Conservation (phyloP, 53 echinoderm and acorn worm species). For the Patiria pectinifera region DNA sequence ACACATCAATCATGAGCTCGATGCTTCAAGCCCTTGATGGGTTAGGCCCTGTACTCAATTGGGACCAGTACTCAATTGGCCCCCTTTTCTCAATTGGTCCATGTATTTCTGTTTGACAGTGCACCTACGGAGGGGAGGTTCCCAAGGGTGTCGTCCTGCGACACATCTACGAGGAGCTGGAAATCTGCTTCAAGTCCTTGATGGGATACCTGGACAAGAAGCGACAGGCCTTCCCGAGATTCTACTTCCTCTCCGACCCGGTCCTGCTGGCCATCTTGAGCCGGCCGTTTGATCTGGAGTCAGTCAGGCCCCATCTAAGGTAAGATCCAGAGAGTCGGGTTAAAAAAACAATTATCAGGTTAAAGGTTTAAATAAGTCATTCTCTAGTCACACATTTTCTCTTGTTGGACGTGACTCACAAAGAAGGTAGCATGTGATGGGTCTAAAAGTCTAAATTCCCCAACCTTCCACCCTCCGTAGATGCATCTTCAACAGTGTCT, state of each 20-base stretch:
- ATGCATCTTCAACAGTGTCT: slow-evolving; percentile 91
- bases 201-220: slow-evolving; percentile 99
- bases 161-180: slow-evolving; percentile 96
- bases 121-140: slow-evolving; percentile 93
- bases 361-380: too few species aligned
- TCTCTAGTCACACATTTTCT: too few species aligned
- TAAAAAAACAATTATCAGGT: background rate
- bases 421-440: too few species aligned
- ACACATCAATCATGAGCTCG: too few species aligned
- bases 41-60: background rate
- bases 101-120: slow-evolving; percentile 48
- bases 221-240: slow-evolving; percentile 92
- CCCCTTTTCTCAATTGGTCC: too few species aligned
- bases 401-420: too few species aligned
- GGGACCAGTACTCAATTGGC: background rate
- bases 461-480: slow-evolving; percentile 39
- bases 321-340: background rate
- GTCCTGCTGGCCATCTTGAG: slow-evolving; percentile 93
- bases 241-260: slow-evolving; percentile 98
- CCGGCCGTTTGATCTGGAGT: slow-evolving; percentile 92
- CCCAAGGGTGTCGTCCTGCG: slow-evolving; percentile 94
- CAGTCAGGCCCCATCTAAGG: slow-evolving; percentile 95
- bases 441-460: too few species aligned
- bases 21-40: too few species aligned
- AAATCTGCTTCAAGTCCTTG: slow-evolving; percentile 97